Conservation (phyloP, 2,797 vertebrate genomes). For the Muscicapa comitata region DNA sequence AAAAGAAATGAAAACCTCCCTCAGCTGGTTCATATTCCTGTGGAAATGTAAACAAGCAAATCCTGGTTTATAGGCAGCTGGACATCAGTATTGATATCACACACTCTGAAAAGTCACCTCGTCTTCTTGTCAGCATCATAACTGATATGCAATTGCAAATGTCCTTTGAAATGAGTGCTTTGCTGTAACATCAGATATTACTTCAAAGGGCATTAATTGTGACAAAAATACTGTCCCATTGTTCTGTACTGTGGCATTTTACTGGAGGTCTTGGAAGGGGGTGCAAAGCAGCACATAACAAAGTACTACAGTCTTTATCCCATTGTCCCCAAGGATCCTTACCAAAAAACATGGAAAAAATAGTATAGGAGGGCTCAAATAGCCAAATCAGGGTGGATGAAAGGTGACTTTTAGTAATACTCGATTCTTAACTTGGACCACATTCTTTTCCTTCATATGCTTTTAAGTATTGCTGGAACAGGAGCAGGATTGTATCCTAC, state of each 20-base stretch:
- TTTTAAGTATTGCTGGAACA: not conserved
- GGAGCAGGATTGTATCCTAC: rapidly evolving
- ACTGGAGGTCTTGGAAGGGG: not conserved
- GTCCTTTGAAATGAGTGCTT: not conserved
- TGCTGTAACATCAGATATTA: not conserved
- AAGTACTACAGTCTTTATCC: not conserved
- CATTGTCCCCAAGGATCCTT: rapidly evolving
- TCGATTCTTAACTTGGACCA: not conserved
- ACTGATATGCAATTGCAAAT: not conserved
- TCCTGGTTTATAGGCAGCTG: not conserved
- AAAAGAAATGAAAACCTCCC: not conserved
- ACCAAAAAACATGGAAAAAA: not conserved
- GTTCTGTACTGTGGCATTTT: not conserved
- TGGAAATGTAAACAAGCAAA: not conserved
- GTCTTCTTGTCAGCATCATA: not conserved
- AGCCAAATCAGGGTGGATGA: not conserved
- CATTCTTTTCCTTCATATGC: not conserved
- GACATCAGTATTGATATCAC: not conserved
- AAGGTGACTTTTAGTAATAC: not conserved
- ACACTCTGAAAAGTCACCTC: not conserved
- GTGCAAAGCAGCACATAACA: not conserved
- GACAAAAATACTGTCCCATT: not conserved
- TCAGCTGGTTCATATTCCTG: not conserved
- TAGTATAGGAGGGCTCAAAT: not conserved
- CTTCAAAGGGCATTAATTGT: not conserved